These are phyloP conservation scores for Petrocephalus sullivani DNA, from an alignment of 2,797 vertebrate species.

Conservation along the genomic window DNA sequence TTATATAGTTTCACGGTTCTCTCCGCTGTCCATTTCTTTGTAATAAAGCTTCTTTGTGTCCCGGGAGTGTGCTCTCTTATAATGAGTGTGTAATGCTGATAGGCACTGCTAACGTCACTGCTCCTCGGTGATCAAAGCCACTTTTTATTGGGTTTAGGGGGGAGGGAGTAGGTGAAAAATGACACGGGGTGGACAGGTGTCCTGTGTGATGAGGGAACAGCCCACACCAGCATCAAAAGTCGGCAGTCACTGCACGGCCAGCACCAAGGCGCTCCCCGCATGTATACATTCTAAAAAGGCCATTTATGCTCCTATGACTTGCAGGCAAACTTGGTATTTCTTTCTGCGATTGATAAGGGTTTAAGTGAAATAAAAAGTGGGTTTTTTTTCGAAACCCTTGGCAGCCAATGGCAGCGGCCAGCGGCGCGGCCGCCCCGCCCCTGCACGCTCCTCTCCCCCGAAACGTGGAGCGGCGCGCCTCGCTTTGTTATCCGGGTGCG, in stretches of 20 bases:
- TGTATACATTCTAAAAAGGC: neutral
- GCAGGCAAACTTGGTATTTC: neutral
- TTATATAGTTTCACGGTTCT: neutral
- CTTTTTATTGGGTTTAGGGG: neutral
- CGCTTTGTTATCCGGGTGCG: slow-evolving; percentile 50
- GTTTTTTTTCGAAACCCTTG: slow-evolving; percentile 61
- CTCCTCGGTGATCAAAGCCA: neutral
- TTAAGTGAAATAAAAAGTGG: neutral
- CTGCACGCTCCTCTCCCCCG: slow-evolving; percentile 33
- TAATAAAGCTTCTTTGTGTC: slow-evolving; percentile 7
- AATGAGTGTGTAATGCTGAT: slow-evolving; percentile 11
- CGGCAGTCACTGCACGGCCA: neutral
- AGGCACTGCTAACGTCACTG: neutral
- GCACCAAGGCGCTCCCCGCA: neutral
- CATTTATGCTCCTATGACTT: neutral
- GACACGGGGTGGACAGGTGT: neutral
- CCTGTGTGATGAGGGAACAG: neutral
- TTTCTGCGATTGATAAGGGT: neutral
- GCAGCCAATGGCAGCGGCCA: slow-evolving; percentile 50
- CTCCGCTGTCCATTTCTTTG: neutral
- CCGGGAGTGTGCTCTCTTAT: neutral
- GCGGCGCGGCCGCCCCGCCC: slow-evolving; percentile 48
- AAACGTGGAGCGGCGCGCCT: slow-evolving; percentile 50
- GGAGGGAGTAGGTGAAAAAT: neutral
- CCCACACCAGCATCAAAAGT: neutral